Percentiles rank a stretch among this genome's conserved stretches.
phyloP scores from a whole-genome alignment of 1,140 invertebrate genomes.

The Bombus ignitus region DNA sequence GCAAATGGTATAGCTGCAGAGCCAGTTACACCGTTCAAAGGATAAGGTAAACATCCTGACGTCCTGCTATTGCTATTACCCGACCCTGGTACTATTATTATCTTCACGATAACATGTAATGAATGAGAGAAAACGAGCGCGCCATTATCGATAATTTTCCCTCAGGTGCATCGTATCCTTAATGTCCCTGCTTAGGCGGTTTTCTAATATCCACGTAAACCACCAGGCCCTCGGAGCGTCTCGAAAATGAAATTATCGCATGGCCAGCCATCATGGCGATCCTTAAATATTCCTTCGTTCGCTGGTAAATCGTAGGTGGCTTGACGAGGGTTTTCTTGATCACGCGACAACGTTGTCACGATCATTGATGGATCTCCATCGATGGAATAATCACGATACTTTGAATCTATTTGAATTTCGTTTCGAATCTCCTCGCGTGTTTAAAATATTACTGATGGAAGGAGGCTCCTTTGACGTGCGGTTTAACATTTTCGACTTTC shows the following conservation, averaged over 20 bases:
- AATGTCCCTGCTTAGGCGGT: constrained; percentile 66
- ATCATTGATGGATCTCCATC: constrained; percentile 8
- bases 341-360: constrained; percentile 15
- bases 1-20: constrained; percentile 45
- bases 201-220: constrained; percentile 60
- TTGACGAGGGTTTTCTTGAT: constrained; percentile 16
- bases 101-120: constrained; percentile 67
- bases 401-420: constrained; percentile 7
- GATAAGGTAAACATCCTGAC: constrained; percentile 63
- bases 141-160: constrained; percentile 71
- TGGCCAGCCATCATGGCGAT: background rate
- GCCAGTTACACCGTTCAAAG: constrained; percentile 26
- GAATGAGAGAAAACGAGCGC: constrained; percentile 69
- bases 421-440: background rate
- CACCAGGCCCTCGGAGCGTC: background rate
- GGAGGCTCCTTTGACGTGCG: too few relatives aligned
- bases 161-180: constrained; percentile 64
- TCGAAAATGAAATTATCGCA: constrained; percentile 59
- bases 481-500: too few relatives aligned
- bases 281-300: constrained; percentile 11
- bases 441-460: background rate
- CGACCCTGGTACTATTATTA: constrained; percentile 61
- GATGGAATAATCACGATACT: constrained; percentile 15
- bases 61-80: constrained; percentile 60
- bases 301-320: background rate